A percentile compares a stretch with the other conserved stretches of the same genome.
Conservation (phyloP, 2,888 invertebrate species). For the Chrysotoxum bicinctum region DNA sequence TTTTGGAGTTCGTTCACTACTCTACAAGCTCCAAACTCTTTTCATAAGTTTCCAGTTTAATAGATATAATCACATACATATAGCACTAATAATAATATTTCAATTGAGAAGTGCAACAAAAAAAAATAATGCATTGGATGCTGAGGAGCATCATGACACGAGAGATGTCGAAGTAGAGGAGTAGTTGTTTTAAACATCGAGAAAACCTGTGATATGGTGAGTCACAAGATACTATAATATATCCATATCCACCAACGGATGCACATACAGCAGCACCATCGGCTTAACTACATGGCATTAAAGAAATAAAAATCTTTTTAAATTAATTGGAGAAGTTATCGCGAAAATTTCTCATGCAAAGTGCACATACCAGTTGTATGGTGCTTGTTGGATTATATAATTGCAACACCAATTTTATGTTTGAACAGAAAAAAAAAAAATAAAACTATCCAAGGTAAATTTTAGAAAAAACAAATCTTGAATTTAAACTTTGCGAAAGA, state of each 20-base stretch:
- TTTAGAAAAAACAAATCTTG: background rate
- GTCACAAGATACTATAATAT: conserved; percentile 27
- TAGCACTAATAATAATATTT: conserved; percentile 66
- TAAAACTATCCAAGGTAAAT: conserved; percentile 11
- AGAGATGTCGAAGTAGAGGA: conserved; percentile 53
- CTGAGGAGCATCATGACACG: conserved; percentile 36
- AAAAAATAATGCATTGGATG: background rate
- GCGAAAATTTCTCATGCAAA: conserved; percentile 70
- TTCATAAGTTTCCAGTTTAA: conserved; percentile 52
- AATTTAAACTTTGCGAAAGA: background rate
- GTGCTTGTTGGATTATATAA: conserved; percentile 58
- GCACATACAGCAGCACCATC: conserved; percentile 31
- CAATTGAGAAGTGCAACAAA: conserved; percentile 53
- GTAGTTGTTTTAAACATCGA: conserved; percentile 43
- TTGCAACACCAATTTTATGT: conserved; percentile 57
- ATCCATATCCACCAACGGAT: background rate
- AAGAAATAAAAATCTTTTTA: conserved; percentile 61
- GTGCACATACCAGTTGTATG: conserved; percentile 53
- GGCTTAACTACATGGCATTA: conserved; percentile 41
- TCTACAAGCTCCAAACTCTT: conserved; percentile 15
- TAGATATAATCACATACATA: conserved; percentile 41
- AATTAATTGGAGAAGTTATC: conserved; percentile 71
- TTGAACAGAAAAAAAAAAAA: conserved; percentile 13
- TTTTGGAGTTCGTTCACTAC: conserved; percentile 12
- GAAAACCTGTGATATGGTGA: conserved; percentile 43